Evolutionary conservation across 2,888 invertebrate species (phyloP), one percentile per base, ranked within the genome.

Genomic region (Venusia cambrica): DNA sequence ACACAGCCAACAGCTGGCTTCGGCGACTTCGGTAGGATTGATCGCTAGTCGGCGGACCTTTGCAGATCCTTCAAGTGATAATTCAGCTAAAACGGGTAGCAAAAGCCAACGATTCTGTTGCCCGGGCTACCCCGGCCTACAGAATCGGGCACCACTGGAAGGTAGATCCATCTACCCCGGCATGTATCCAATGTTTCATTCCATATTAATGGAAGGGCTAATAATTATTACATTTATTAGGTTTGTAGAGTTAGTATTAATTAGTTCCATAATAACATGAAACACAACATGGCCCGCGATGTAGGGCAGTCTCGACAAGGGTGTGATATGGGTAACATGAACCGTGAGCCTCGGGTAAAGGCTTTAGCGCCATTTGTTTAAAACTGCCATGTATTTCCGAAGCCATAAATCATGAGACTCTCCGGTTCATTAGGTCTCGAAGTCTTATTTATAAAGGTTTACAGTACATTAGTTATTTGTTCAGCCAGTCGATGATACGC

Each of bases 241-340:
- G n/a, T 18, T 19, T 31, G 17, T 12, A 19, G 3, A 6, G n/a
- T 11, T 31, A 29, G 30, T 38, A 40, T 35, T 45, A 38, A 48
- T 45, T 38, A 42, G 38, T 43, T 43, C 30, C 5, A 17, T n/a
- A n/a, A n/a, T n/a, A n/a, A n/a, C 17, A 29, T 21, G 17, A 32
- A 35, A 34, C 18, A 17, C 38, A 39, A 41, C 22, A 24, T 29
- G 35, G 30, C 19, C 18, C 16, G 24, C 13, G 16, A 18, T 9
- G 18, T 16, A 22, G 19, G 12, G 29, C 27, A 38, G 50, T 7
- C 35, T 12, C 44, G 72, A 71, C 66, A 63, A 52, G 64, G 69
- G 69, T 65, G 45, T 70, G 70, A 73, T 54, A 44, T 46, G 65
- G 68, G 70, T 60, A 14, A 25, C 30, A 24, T 22, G 36, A 38